Percentiles rank a stretch among this genome's conserved stretches.
These are phyloP conservation scores for Alligator mississippiensis DNA, from an alignment of 2,113 vertebrate species.

Conservation along the genomic window DNA sequence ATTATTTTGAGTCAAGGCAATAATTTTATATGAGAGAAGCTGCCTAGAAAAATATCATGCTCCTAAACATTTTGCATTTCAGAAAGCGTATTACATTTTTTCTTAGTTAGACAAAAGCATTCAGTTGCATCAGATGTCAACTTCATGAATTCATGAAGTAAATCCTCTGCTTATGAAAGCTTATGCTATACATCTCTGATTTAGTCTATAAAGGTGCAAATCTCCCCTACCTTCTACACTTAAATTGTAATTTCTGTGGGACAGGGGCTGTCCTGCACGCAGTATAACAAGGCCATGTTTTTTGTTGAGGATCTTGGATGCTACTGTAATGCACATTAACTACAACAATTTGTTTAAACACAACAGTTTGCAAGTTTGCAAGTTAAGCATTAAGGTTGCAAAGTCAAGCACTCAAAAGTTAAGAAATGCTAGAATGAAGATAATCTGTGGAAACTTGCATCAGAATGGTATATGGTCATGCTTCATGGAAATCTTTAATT, in stretches of 20 bases:
- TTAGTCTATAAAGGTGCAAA: too few species aligned
- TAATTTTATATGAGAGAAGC: too few species aligned
- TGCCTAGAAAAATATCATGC: too few species aligned
- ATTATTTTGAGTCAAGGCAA: neutral
- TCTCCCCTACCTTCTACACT: neutral
- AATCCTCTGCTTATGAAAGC: too few species aligned
- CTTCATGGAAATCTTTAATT: neutral
- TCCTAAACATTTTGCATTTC: too few species aligned
- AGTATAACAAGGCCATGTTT: neutral
- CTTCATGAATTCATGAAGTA: neutral
- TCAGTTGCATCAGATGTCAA: neutral
- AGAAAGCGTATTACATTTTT: neutral
- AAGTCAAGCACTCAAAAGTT: neutral
- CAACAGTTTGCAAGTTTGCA: neutral
- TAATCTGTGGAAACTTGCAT: neutral
- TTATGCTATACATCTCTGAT: too few species aligned
- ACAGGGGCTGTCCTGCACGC: neutral
- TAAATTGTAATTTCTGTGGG: neutral
- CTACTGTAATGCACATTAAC: neutral
- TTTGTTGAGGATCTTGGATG: neutral
- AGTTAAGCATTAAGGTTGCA: neutral
- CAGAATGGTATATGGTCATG: neutral
- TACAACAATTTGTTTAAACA: neutral
- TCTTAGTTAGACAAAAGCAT: neutral
- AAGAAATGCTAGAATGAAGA: constrained; percentile 13